Evolutionary conservation across 2,888 invertebrate genomes (phyloP), one percentile per base, ranked within the genome.

Genomic region (Torymus aiolomorphi): DNA sequence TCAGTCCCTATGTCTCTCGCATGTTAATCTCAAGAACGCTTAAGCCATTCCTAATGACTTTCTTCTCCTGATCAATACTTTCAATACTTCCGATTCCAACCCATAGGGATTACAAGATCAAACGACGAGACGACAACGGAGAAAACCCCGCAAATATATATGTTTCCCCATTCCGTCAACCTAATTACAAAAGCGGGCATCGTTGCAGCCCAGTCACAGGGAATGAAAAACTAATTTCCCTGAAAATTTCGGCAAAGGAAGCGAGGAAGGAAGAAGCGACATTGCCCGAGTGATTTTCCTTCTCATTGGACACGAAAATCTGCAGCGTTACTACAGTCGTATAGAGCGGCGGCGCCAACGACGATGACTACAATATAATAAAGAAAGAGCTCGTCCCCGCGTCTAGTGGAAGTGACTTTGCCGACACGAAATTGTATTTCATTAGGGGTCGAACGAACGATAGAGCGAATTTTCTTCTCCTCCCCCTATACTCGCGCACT

Each of bases 171-270:
- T 8, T 8, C 8, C 42, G 8, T 42, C 42, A 42, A 42, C 42
- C 42, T 42, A 42, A 42, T 42, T 42, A 42, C 42, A 42, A 42
- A 42, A 42, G 42, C 42, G 8, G 42, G 42, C 8, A 42, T 42
- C 42, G 42, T 42, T 42, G 42, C 42, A 42, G 42, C 42, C 42
- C 42, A 57, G 16, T 2, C 18, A 51, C 14, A 12, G 2, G 8
- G 56, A 61, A 62, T 49, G 56, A 78, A 78, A 78, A 78, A 72
- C 61, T 80, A 71, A 76, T 80, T 73, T 66, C 57, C n/a, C 73
- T 14, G 20, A 71, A 66, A 71, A 31, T 57, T 16, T 2, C 31
- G 11, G 10, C 67, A n/a, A 59, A 10, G 51, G 12, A 16, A 14
- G 2, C 57, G 2, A 0, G 18, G 49, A 11, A 52, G 10, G 18